Percentiles rank a stretch among this genome's conserved stretches.
phyloP scores from a whole-genome alignment of 2,113 vertebrate genomes.

The Oreocharis arfaki region DNA sequence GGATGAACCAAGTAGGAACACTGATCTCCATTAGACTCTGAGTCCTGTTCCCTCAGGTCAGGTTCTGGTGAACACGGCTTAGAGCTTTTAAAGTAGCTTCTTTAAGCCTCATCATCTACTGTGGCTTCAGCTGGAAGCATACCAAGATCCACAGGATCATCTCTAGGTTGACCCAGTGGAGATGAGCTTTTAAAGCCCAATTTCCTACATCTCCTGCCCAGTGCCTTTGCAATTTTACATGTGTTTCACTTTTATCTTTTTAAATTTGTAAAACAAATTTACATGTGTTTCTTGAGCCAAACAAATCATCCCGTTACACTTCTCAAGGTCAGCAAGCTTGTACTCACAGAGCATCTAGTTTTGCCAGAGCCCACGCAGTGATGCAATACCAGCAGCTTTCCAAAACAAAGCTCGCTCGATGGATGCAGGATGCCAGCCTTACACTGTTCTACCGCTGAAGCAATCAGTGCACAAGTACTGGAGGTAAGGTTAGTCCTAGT shows the following conservation, averaged over 20 bases:
- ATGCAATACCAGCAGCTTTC: neutral
- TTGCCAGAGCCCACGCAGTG: neutral
- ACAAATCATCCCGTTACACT: neutral
- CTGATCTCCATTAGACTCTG: neutral
- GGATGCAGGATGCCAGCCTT: accelerated
- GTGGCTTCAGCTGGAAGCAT: neutral
- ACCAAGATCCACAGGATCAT: neutral
- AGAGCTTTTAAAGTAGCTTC: neutral
- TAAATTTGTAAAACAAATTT: too few relatives aligned
- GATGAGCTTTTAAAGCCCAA: neutral
- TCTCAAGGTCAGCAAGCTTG: neutral
- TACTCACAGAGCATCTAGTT: neutral
- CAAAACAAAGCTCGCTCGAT: neutral
- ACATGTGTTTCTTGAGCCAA: neutral
- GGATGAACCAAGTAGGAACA: neutral
- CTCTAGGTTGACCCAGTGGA: neutral
- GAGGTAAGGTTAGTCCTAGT: neutral
- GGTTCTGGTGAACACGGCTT: neutral
- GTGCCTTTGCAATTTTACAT: neutral
- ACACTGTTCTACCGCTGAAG: neutral
- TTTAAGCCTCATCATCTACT: neutral
- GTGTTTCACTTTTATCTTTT: too few relatives aligned
- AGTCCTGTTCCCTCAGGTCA: neutral
- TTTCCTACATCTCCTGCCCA: neutral
- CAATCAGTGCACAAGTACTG: neutral